Percentiles rank a stretch among this genome's conserved stretches.
These are phyloP conservation scores for Drosophila carrolli DNA, from an alignment of 1,140 invertebrate genomes.

Conservation along the genomic window DNA sequence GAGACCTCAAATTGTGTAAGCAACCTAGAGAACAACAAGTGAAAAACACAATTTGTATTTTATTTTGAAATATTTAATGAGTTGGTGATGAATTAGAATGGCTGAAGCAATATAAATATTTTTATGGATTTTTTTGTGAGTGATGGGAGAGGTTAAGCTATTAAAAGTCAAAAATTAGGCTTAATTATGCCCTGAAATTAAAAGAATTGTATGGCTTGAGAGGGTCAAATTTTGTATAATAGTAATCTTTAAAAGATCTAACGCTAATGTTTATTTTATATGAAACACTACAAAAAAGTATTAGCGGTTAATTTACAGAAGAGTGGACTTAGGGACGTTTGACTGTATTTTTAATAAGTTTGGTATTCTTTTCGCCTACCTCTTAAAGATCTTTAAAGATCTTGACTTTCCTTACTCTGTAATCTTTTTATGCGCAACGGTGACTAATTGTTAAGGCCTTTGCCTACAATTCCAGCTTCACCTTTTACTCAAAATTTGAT, in stretches of 20 bases:
- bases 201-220: not conserved
- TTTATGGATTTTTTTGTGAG: constrained; percentile 9
- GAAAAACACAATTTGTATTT: constrained; percentile 56
- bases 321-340: not conserved
- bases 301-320: too few relatives aligned
- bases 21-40: constrained; percentile 28
- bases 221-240: too few relatives aligned
- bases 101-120: constrained; percentile 2
- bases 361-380: constrained; percentile 23
- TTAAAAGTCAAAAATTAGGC: constrained; percentile 17
- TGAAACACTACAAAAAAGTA: too few relatives aligned
- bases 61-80: constrained; percentile 66
- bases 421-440: constrained; percentile 51
- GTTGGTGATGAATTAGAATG: constrained; percentile 49
- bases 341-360: constrained; percentile 16
- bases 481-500: constrained; percentile 6
- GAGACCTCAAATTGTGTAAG: constrained; percentile 41
- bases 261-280: not conserved
- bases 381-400: constrained; percentile 10
- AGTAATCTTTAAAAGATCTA: not conserved
- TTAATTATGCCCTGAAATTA: constrained; percentile 7
- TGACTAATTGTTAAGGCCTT: constrained; percentile 68
- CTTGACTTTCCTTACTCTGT: constrained; percentile 7
- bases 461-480: not conserved
- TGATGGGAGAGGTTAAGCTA: not conserved